Evolutionary conservation across 2,797 vertebrate genomes (phyloP).

Genomic region (Spheniscus humboldti): DNA sequence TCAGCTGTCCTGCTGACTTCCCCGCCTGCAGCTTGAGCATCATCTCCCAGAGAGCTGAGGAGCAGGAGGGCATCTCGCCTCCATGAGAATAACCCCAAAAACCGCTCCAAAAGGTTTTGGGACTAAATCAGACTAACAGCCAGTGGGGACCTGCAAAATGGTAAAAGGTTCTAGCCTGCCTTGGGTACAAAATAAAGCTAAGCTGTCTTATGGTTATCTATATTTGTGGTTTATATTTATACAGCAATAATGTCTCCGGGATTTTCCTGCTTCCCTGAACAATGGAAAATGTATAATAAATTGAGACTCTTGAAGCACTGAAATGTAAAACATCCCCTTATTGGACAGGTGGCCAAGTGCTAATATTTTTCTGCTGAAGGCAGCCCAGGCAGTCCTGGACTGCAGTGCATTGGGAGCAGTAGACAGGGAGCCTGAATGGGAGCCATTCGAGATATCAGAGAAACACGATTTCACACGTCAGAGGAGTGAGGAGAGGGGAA

Average conservation of each 20-base stretch:
- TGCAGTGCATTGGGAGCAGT: accelerated
- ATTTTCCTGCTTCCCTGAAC: background rate
- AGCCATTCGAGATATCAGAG: background rate
- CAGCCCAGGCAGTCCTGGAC: background rate
- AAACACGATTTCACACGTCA: background rate
- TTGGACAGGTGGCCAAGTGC: background rate
- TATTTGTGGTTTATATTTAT: background rate
- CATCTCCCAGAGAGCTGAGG: background rate
- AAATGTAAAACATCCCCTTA: background rate
- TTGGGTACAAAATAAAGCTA: background rate
- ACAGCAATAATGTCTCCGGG: background rate
- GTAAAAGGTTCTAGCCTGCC: background rate
- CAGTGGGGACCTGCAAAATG: background rate
- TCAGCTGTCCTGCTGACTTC: background rate
- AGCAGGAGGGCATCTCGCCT: background rate
- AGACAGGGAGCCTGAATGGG: background rate
- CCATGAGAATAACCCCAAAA: background rate
- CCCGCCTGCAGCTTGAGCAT: background rate
- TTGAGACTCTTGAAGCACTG: background rate
- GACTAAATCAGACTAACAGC: background rate
- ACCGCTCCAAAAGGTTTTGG: background rate
- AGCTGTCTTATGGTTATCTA: background rate
- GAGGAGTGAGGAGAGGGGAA: background rate
- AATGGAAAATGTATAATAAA: background rate
- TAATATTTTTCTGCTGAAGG: background rate